Evolutionary conservation across 2,888 invertebrate genomes (phyloP), one percentile per base, ranked within the genome.

Genomic region (Pedicia rivosa): DNA sequence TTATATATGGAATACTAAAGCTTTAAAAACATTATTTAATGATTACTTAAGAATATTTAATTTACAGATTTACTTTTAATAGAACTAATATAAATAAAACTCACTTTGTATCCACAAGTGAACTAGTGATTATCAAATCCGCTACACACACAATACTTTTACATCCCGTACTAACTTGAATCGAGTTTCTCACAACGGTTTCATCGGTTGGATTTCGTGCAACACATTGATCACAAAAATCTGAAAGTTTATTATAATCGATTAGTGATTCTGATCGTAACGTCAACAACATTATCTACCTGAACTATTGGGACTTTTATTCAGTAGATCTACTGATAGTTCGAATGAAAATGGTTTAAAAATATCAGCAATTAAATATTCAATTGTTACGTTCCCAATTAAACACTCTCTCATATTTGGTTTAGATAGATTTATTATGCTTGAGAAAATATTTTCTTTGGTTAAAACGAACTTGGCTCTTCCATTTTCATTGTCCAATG

Each of bases 141-240:
- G 61, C 59, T n/a, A 55, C 47, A 38, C 62, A 62, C 27, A 59
- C 50, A 5, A 55, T 55, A 2, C 51, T 50, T 25, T 48, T 49
- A 29, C 62, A 62, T 2, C 61, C 62, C 1, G 60, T 62, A 42
- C 56, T 59, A 37, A 62, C 61, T 16, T 55, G 55, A 10, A 61
- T 57, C 40, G 56, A 59, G 38, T 59, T 54, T 0, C 47, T 42
- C 32, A 45, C 50, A 1, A 52, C 47, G 40, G 51, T 54, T 3
- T 55, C 47, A 40, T 57, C 59, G 4, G 49, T 48, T 1, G 61
- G 61, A 54, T 60, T 59, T 2, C 61, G 52, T 3, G 59, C 56
- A 3, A 54, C 59, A 38, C 61, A 62, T 3, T 46, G 52, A 16
- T 57, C 54, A 39, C 61, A 62, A 44, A 61, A 62, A 4, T 43